Evolutionary conservation across 2,888 invertebrate species (phyloP).

Genomic region (Arge pagana): DNA sequence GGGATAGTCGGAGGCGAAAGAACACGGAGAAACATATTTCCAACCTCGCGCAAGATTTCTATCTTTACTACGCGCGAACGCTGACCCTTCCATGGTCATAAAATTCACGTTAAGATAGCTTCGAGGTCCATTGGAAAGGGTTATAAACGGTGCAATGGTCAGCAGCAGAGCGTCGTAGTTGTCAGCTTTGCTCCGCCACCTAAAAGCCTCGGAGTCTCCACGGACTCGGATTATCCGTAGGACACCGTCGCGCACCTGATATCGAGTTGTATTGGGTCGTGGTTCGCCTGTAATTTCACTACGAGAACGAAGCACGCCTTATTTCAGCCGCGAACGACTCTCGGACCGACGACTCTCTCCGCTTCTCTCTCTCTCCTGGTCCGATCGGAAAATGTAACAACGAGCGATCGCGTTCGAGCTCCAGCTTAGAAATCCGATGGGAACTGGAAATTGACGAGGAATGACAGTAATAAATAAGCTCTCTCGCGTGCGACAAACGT

Average conservation of each 20-base stretch:
- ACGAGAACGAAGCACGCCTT: constrained; percentile 15
- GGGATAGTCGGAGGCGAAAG: constrained; percentile 11
- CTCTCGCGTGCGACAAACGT: too few species aligned
- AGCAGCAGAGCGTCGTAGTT: constrained; percentile 16
- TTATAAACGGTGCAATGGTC: constrained; percentile 18
- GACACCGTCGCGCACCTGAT: not conserved
- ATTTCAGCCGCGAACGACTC: constrained; percentile 10
- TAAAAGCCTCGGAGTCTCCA: too few species aligned
- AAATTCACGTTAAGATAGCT: constrained; percentile 18
- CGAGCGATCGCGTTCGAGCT: too few species aligned
- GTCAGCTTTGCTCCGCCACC: constrained; percentile 7
- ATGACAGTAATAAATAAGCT: too few species aligned
- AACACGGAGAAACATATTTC: constrained; percentile 18
- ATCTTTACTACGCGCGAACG: constrained; percentile 20
- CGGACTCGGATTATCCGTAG: not conserved
- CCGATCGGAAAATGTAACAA: too few species aligned
- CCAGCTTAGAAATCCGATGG: too few species aligned
- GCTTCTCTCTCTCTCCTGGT: too few species aligned
- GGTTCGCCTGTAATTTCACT: constrained; percentile 7
- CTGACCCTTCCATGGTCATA: constrained; percentile 15
- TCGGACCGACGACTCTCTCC: too few species aligned
- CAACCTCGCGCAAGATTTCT: constrained; percentile 18
- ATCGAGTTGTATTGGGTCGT: constrained; percentile 15
- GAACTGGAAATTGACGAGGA: too few species aligned
- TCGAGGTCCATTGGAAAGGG: constrained; percentile 16